Evolutionary conservation across 1,140 invertebrate genomes (phyloP).

Genomic region (Orchestia grillus): DNA sequence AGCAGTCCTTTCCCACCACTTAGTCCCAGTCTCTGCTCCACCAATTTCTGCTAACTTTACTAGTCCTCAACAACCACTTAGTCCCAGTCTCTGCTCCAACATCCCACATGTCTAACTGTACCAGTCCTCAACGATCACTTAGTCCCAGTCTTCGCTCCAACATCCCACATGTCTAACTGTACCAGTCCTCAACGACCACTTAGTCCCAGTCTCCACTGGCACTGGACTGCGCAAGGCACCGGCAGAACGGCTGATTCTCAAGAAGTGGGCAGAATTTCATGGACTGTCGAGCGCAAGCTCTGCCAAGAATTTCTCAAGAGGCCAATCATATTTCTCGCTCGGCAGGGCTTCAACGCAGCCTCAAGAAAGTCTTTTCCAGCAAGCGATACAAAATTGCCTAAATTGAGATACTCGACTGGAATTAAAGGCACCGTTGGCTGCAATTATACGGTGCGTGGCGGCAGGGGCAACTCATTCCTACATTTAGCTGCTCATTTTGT

Average conservation of each 20-base stretch:
- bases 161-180: not conserved
- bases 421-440: not conserved
- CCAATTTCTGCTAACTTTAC: too few relatives aligned
- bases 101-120: too few relatives aligned
- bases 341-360: conserved; percentile 35
- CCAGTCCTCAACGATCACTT: not conserved
- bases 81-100: too few relatives aligned
- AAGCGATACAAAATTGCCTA: conserved; percentile 34
- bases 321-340: conserved; percentile 52
- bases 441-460: not conserved
- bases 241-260: not conserved
- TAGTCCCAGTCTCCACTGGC: not conserved
- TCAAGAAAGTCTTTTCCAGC: conserved; percentile 4
- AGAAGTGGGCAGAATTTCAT: conserved; percentile 24
- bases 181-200: not conserved
- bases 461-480: not conserved
- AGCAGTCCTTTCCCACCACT: too few relatives aligned
- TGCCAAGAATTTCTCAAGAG: conserved; percentile 33
- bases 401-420: conserved; percentile 35
- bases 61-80: too few relatives aligned
- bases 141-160: not conserved
- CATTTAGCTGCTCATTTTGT: not conserved
- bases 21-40: too few relatives aligned
- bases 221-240: not conserved
- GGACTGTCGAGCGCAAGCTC: conserved; percentile 19